Evolutionary conservation across 2,797 vertebrate genomes (phyloP), one percentile per base, ranked within the genome.

Genomic region (Micrastur ruficollis): DNA sequence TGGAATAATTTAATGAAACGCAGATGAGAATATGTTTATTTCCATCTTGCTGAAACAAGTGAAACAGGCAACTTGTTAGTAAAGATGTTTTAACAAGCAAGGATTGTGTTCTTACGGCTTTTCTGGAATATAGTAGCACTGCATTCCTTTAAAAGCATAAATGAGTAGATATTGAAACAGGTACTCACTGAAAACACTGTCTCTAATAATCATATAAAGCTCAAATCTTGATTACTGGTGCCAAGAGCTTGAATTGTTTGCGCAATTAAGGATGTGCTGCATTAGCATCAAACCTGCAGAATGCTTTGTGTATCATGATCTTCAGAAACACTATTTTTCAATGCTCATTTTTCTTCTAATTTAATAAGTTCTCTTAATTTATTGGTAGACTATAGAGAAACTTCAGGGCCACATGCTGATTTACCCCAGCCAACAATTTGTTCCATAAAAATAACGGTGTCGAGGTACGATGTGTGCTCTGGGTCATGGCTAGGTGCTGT

Each of bases 21-120:
- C 81, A 95, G 97, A 97, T 96, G 95, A 95, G 97, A 97, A 94
- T 97, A 97, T 95, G 80, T 76, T 95, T 96, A 95, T 96, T 97
- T 97, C 93, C 82, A 71, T 93, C 91, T 85, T 81, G 86, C 61
- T 0, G 36, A 88, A 97, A 96, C 44, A 89, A 96, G 90, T 81
- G 91, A 94, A 97, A 71, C 22, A 40, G 66, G 73, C 52, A 90
- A 97, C 81, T 96, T 96, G 93, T 97, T 94, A 92, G 83, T 92
- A 56, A 94, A 95, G 94, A 96, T 83, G 59, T 93, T 96, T 95
- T 96, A 97, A 89, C 85, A 94, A 80, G 81, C 40, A 92, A 78
- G 14, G 88, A 93, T 86, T 52, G 40, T 79, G 79, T 89, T 81
- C 47, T 95, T 75, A 65, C 70, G 70, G 75, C 29, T 90, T 80